Conservation (phyloP, 2,797 vertebrate species). For the Cossypha caffra region DNA sequence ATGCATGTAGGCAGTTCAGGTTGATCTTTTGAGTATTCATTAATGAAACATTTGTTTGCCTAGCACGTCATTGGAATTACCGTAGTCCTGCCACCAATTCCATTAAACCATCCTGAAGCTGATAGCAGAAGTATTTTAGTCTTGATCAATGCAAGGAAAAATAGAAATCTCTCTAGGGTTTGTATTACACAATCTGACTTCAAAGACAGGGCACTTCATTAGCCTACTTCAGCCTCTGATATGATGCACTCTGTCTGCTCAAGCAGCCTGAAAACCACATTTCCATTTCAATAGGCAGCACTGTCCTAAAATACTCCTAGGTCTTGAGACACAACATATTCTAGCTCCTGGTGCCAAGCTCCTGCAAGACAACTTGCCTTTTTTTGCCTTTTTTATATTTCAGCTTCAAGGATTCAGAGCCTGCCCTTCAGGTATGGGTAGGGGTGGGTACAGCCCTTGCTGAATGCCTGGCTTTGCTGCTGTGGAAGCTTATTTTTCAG, state of each 20-base stretch:
- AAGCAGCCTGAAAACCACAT: background rate
- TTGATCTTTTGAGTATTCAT: slow-evolving; percentile 4
- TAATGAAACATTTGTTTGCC: background rate
- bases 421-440: background rate
- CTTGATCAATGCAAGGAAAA: background rate
- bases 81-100: background rate
- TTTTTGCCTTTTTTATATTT: background rate
- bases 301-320: background rate
- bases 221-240: background rate
- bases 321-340: background rate
- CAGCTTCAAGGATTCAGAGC: background rate
- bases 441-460: background rate
- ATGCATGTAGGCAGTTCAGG: background rate
- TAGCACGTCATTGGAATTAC: background rate
- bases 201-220: background rate
- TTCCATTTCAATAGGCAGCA: slow-evolving; percentile 23
- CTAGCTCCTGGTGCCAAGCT: background rate
- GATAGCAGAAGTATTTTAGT: background rate
- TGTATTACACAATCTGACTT: background rate
- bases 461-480: background rate
- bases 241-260: background rate
- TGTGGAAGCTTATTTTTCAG: background rate
- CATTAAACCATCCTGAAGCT: background rate
- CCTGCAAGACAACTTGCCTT: background rate
- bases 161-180: background rate